Evolutionary conservation across 2,797 vertebrate genomes (phyloP).

Genomic region (Melanotaenia maccullochi): DNA sequence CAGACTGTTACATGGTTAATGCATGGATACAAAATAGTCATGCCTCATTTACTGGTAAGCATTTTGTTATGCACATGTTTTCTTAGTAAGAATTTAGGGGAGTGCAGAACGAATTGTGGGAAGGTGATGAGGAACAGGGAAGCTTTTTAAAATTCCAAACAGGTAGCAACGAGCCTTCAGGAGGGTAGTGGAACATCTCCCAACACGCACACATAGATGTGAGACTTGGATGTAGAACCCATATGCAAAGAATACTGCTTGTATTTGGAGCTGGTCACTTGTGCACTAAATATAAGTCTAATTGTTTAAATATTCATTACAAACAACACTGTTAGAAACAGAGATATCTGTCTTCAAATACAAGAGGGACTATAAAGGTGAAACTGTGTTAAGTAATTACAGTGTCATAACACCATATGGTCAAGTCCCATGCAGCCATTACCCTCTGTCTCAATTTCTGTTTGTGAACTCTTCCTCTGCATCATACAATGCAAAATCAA

Average conservation of each 20-base stretch:
- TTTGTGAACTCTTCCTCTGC: constrained; percentile 35
- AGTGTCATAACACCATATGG: constrained; percentile 19
- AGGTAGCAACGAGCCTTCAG: constrained; percentile 74
- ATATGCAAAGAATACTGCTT: constrained; percentile 27
- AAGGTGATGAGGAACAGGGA: constrained; percentile 68
- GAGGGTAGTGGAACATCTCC: constrained; percentile 66
- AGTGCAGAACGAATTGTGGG: constrained; percentile 62
- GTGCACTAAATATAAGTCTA: neutral
- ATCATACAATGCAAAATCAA: constrained; percentile 67
- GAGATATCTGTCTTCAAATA: neutral
- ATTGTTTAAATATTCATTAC: constrained; percentile 7
- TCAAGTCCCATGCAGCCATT: constrained; percentile 11
- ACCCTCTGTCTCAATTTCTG: constrained; percentile 26
- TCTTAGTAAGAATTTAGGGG: constrained; percentile 51
- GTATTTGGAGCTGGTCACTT: constrained; percentile 1
- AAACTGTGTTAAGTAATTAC: constrained; percentile 17
- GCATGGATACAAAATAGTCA: constrained; percentile 4
- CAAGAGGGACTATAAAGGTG: constrained; percentile 19
- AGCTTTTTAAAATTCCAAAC: constrained; percentile 81
- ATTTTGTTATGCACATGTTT: constrained; percentile 37
- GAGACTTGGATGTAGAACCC: constrained; percentile 5
- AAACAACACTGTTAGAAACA: neutral
- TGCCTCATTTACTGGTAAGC: constrained; percentile 33
- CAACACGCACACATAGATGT: constrained; percentile 6
- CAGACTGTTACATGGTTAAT: constrained; percentile 13